Base-by-base conservation (phyloP, 1,140 invertebrate genomes). In the Drosophila ogumai region DNA sequence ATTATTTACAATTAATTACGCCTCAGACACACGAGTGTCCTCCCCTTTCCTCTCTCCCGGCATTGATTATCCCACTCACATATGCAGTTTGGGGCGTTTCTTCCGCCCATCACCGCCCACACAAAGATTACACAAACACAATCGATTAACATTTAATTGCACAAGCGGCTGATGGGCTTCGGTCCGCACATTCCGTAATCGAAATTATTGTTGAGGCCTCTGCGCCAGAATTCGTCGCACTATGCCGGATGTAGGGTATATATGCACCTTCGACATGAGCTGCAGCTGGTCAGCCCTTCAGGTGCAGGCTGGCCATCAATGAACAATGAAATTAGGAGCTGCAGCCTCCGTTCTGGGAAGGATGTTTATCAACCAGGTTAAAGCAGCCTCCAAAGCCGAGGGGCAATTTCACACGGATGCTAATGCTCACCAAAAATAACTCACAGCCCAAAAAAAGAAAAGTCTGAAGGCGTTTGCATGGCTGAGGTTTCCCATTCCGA, bases 1-100 rank as follows among this genome's bases (percentile, higher is more conserved):
- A 88, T 88, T 87, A 87, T 88, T 87, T 80, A 74, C 84, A 87
- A 87, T 87, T 88, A 88, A 82, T 87, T 87, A 82, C 54, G 80
- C 57, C 65, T 47, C 47, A 59, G 84, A 82, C 84, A 76, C 54
- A 54, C 52, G 43, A 57, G 66, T 19, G 44, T 34, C 38, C 28
- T 34, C 19, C 49, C 54, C 44, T 32, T 28, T 13, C 12, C n/a
- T 43, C 38, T 54, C 31, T 22, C 31, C 17, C 19, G 3, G 50
- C 41, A 31, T 65, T 56, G 75, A 68, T 68, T 72, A 68, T 84
- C 65, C 44, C 56, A 32, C 76, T 59, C 56, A 49, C 44, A 44
- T 41, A 52, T 64, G 28, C 61, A 65, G 31, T 19, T 65, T 52
- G 68, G 67, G 68, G 82, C 64, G 64, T 85, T 60, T 32, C 63